Base-by-base conservation (phyloP, 2,797 vertebrate species). In the Rhinichthys osculus region DNA sequence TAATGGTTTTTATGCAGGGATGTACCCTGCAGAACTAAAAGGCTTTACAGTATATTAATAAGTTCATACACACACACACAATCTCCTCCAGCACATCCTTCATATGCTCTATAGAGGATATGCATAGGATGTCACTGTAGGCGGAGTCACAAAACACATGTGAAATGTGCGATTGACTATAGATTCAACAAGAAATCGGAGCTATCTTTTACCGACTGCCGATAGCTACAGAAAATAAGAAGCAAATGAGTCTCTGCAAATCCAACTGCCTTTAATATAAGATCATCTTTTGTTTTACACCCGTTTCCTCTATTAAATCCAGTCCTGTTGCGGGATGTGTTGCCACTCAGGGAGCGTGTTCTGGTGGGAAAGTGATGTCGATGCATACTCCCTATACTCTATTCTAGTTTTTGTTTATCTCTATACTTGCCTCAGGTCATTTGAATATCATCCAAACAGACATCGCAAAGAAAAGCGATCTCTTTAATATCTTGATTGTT, bases 51-150 rank as follows among this genome's bases (percentile, higher is more conserved):
- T 66, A 5, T n/a, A 66, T 66, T 67, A 64, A 80, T 30, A 80
- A 33, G 27, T 44, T 23, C 50, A 35, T 0, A 19, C 19, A 52
- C 44, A 64, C 33, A n/a, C 6, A 71, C 23, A 82, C 30, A 54
- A 27, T 38, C 13, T 50, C 47, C 16, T 52, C 82, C 86, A 89
- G 78, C 86, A 88, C 86, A 50, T 50, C 52, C 14, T 71, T 78
- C 9, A 44, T n/a, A 74, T 19, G 14, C 9, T 23, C 3, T 82
- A 54, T 21, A 50, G 4, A 14, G 3, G 59, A 64, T 64, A 62
- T 62, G 5, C 59, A 62, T 64, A 64, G 16, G 13, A 30, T 64
- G 62, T 64, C 62, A 16, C 5, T 14, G 5, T 16, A 30, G 62
- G 13, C 13, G 27, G 62, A 64, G 27, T 30, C 27, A 30, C 13